Conservation (phyloP, 1,140 invertebrate species). For the Spodoptera frugiperda region DNA sequence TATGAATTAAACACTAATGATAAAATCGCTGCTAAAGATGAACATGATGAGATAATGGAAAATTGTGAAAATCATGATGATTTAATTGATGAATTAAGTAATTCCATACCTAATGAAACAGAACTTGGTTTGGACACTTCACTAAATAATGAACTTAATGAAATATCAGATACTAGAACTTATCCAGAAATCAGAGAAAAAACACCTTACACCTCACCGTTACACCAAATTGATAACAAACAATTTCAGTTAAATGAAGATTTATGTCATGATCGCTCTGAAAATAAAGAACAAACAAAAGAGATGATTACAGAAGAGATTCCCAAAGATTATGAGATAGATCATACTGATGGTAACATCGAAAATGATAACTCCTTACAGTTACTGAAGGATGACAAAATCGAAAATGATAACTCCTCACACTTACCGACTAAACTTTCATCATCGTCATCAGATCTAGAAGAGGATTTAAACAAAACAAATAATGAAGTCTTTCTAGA, state of each 20-base stretch:
- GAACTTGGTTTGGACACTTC: neutral
- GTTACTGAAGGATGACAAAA: neutral
- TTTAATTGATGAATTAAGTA: neutral
- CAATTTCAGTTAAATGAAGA: neutral
- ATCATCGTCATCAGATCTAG: neutral
- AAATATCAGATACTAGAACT: neutral
- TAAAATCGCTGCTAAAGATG: neutral
- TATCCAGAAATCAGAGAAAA: neutral
- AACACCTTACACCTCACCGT: too few species aligned
- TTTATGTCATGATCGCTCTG: neutral
- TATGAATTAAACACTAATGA: neutral
- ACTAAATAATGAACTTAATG: neutral
- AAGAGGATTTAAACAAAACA: neutral
- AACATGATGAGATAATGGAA: neutral
- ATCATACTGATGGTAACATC: neutral
- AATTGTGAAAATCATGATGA: neutral
- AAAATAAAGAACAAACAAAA: neutral
- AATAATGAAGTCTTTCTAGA: neutral
- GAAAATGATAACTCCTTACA: neutral
- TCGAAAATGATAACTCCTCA: too few species aligned
- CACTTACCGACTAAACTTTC: too few species aligned
- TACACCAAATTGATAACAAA: too few species aligned
- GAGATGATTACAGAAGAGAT: neutral
- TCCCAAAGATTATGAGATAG: neutral
- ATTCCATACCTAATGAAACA: neutral